phyloP scores from a whole-genome alignment of 2,797 vertebrate species.

The Halcyon chelicuti region DNA sequence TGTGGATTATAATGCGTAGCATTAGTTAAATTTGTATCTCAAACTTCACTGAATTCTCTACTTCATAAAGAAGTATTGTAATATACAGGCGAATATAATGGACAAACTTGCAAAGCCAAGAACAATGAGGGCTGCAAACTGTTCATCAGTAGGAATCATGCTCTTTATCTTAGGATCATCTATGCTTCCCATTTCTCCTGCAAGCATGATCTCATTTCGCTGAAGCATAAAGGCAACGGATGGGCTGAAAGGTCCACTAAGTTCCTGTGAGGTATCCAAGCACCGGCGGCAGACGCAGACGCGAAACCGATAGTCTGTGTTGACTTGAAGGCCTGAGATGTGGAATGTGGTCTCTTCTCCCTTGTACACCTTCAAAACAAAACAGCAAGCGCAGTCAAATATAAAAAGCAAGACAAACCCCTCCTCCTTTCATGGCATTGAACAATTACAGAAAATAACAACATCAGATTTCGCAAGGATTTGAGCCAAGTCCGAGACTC shows the following conservation, averaged over 20 bases:
- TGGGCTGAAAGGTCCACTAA: constrained; percentile 93
- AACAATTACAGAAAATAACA: background rate
- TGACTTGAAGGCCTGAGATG: constrained; percentile 92
- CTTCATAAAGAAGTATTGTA: constrained; percentile 99
- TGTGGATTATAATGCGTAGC: constrained; percentile 87
- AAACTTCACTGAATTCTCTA: constrained; percentile 81
- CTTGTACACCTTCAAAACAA: constrained; percentile 87
- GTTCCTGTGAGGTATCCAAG: constrained; percentile 92
- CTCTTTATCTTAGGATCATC: constrained; percentile 82
- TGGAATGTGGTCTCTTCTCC: constrained; percentile 94
- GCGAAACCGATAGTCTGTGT: constrained; percentile 96
- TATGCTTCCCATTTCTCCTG: constrained; percentile 79
- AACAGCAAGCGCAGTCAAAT: background rate
- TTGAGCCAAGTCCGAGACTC: background rate
- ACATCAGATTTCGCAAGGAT: accelerated
- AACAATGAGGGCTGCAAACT: constrained; percentile 94
- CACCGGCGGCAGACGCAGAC: constrained; percentile 94
- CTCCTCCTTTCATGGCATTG: background rate
- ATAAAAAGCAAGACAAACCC: background rate
- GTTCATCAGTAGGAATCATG: constrained; percentile 92
- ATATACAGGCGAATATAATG: constrained; percentile 94
- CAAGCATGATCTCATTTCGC: constrained; percentile 80
- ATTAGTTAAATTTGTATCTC: constrained; percentile 85
- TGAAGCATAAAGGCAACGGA: constrained; percentile 89
- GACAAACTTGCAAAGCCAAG: constrained; percentile 91